Conservation (phyloP, 2,888 invertebrate genomes). For the Xanthorhoe spadicearia region DNA sequence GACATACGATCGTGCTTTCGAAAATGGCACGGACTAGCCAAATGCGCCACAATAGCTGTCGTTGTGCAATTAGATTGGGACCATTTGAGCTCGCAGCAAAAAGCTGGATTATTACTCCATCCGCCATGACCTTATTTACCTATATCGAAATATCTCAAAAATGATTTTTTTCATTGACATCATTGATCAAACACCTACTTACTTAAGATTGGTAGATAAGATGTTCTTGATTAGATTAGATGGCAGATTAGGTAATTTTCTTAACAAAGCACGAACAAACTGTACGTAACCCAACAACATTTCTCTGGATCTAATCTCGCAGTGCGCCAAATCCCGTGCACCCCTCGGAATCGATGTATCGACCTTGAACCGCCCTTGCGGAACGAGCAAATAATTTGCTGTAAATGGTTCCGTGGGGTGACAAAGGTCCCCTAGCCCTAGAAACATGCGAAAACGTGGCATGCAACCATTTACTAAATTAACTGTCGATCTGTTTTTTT, state of each 20-base stretch:
- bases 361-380: conserved; percentile 73
- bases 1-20: conserved; percentile 53
- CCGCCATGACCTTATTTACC: conserved; percentile 28
- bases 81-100: conserved; percentile 13
- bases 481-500: conserved; percentile 2
- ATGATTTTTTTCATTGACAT: neutral
- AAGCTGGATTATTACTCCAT: conserved; percentile 24
- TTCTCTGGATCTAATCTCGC: conserved; percentile 25
- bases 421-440: conserved; percentile 39
- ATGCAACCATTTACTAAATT: conserved; percentile 26
- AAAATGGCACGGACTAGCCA: conserved; percentile 48
- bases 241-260: neutral
- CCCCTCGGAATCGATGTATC: conserved; percentile 67
- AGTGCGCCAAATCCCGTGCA: conserved; percentile 45
- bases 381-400: conserved; percentile 66
- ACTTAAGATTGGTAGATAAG: too few species aligned
- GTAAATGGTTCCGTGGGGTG: conserved; percentile 49
- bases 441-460: conserved; percentile 27
- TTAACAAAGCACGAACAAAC: neutral
- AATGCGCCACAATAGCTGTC: conserved; percentile 55
- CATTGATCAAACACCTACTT: too few species aligned
- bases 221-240: too few species aligned
- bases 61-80: conserved; percentile 55
- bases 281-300: conserved; percentile 19
- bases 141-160: conserved; percentile 1